A percentile compares a stretch with the other conserved stretches of the same genome.
These are phyloP conservation scores for Pinctada fucata DNA, from an alignment of 2,888 invertebrate genomes.

Conservation along the genomic window DNA sequence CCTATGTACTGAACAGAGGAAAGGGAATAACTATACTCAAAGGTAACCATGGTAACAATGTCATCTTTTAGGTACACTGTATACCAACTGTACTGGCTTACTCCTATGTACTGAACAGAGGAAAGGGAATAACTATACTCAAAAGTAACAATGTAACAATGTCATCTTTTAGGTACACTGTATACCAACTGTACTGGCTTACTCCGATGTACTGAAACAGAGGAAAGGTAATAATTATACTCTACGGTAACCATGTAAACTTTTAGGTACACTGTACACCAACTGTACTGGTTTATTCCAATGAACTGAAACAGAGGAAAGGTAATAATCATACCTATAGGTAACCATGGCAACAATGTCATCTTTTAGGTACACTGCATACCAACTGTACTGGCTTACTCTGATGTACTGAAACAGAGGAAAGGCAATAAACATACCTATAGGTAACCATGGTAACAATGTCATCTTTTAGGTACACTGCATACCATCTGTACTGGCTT, in stretches of 20 bases:
- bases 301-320: slow-evolving; percentile 30
- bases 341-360: too few species aligned
- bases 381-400: slow-evolving; percentile 60
- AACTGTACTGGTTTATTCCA: slow-evolving; percentile 59
- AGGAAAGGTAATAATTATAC: too few species aligned
- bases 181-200: slow-evolving; percentile 64
- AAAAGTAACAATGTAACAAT: too few species aligned
- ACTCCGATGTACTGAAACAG: slow-evolving; percentile 34
- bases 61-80: slow-evolving; percentile 57
- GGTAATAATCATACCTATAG: too few species aligned
- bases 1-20: slow-evolving; percentile 32
- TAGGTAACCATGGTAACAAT: too few species aligned
- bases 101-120: slow-evolving; percentile 36
- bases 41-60: too few species aligned
- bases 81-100: slow-evolving; percentile 62
- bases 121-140: too few species aligned
- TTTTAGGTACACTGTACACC: slow-evolving; percentile 58
- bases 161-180: slow-evolving; percentile 41
- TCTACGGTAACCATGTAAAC: too few species aligned
- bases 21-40: too few species aligned
- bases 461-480: slow-evolving; percentile 56
- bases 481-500: slow-evolving; percentile 64
- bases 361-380: slow-evolving; percentile 62
- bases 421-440: too few species aligned
- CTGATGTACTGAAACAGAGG: slow-evolving; percentile 41